phyloP scores from a whole-genome alignment of 2,888 invertebrate genomes.

The Shargacucullia verbasci region DNA sequence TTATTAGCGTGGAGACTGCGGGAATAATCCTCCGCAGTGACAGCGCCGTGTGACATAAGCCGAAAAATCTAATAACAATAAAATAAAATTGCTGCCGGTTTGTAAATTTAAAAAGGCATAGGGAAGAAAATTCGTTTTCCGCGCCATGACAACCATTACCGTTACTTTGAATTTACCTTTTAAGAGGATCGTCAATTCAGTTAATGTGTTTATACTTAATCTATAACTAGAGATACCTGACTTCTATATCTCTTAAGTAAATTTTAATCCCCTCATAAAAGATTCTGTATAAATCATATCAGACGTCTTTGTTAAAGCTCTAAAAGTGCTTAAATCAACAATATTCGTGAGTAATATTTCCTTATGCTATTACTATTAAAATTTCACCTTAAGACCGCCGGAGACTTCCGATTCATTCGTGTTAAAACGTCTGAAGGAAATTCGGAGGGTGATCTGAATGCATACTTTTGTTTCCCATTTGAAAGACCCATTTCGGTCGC shows the following conservation, averaged over 20 bases:
- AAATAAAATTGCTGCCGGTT: constrained; percentile 88
- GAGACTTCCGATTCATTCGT: constrained; percentile 70
- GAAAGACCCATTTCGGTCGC: constrained; percentile 81
- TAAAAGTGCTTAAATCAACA: constrained; percentile 80
- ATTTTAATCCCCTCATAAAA: constrained; percentile 51
- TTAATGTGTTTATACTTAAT: constrained; percentile 68
- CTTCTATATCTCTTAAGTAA: constrained; percentile 48
- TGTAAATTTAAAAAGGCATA: constrained; percentile 87
- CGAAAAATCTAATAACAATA: constrained; percentile 89
- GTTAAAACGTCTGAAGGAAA: constrained; percentile 78
- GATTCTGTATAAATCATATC: constrained; percentile 60
- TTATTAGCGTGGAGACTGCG: constrained; percentile 87
- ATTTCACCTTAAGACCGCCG: constrained; percentile 81
- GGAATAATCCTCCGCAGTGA: constrained; percentile 86
- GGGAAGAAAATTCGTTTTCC: constrained; percentile 87
- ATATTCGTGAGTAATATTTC: constrained; percentile 84
- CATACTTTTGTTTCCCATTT: constrained; percentile 83
- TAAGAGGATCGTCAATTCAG: constrained; percentile 73
- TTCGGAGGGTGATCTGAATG: constrained; percentile 74
- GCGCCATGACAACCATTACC: constrained; percentile 85
- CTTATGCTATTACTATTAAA: constrained; percentile 84
- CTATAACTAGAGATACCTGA: constrained; percentile 48
- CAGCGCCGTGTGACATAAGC: constrained; percentile 87
- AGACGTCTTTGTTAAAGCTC: constrained; percentile 59
- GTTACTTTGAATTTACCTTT: constrained; percentile 85